These are phyloP conservation scores for Epinephelus lanceolatus DNA, from an alignment of 2,113 vertebrate species.

Conservation along the genomic window DNA sequence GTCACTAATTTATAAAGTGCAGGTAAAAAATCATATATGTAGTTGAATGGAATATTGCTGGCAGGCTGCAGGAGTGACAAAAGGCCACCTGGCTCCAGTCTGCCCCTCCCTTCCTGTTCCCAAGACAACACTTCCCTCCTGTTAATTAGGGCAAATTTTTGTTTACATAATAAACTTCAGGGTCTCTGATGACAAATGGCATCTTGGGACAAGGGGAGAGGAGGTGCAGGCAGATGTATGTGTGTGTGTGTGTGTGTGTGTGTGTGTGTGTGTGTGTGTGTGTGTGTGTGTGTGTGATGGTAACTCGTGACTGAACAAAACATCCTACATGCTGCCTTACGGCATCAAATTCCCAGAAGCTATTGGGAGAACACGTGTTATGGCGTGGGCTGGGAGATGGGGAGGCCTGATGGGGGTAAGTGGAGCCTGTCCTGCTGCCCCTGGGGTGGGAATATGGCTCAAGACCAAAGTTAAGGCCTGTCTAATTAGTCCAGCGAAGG, in stretches of 20 bases:
- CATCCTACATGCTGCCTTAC: conserved; percentile 68
- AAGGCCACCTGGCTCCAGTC: conserved; percentile 66
- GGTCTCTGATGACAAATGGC: conserved; percentile 71
- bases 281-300: conserved; percentile 41
- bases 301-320: conserved; percentile 76
- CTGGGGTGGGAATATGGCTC: conserved; percentile 51
- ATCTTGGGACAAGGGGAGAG: conserved; percentile 58
- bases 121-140: conserved; percentile 64
- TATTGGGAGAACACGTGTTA: conserved; percentile 58
- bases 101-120: conserved; percentile 55
- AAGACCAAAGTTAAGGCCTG: conserved; percentile 64
- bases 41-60: conserved; percentile 23
- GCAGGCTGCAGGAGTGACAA: conserved; percentile 45
- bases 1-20: not conserved
- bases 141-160: conserved; percentile 75
- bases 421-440: conserved; percentile 39
- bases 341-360: conserved; percentile 66
- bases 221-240: conserved; percentile 34
- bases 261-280: conserved; percentile 34
- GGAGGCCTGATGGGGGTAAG: conserved; percentile 52
- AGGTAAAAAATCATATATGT: not conserved
- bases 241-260: conserved; percentile 4
- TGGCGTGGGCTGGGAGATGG: conserved; percentile 63
- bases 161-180: conserved; percentile 78
- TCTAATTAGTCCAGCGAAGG: conserved; percentile 80